These are phyloP conservation scores for Platyura marginata DNA, from an alignment of 1,140 invertebrate species.

Conservation along the genomic window DNA sequence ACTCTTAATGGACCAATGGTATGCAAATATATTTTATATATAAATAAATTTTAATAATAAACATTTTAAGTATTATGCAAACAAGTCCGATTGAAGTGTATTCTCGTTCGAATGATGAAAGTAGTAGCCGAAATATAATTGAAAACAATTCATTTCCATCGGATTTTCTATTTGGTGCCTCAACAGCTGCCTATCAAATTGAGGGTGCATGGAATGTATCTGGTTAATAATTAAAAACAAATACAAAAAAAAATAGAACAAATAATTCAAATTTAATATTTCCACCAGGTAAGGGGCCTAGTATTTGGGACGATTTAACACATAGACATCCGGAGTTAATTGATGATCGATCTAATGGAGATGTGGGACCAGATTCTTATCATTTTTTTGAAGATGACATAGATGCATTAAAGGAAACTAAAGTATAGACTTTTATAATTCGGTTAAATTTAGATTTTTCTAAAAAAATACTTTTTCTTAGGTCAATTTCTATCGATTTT, in stretches of 20 bases:
- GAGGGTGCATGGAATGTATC: slow-evolving; percentile 40
- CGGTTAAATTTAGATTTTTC: too few relatives aligned
- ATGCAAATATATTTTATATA: too few relatives aligned
- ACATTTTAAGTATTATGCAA: too few relatives aligned
- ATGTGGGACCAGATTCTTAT: slow-evolving; percentile 32
- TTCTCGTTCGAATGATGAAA: too few relatives aligned
- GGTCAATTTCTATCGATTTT: slow-evolving; percentile 27
- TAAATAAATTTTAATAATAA: too few relatives aligned
- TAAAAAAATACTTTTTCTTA: background rate
- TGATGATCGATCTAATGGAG: slow-evolving; percentile 23
- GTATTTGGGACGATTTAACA: slow-evolving; percentile 33
- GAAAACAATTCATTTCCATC: slow-evolving; percentile 25
- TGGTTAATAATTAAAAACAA: slow-evolving; percentile 24
- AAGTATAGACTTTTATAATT: background rate
- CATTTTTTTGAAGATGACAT: slow-evolving; percentile 31
- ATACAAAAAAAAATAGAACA: too few relatives aligned
- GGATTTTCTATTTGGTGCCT: slow-evolving; percentile 30
- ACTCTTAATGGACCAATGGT: too few relatives aligned
- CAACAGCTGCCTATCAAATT: slow-evolving; percentile 32
- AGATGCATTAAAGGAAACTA: slow-evolving; percentile 18
- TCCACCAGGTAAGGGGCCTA: slow-evolving; percentile 36
- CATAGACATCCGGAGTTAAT: slow-evolving; percentile 28
- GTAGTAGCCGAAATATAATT: too few relatives aligned
- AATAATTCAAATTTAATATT: slow-evolving; percentile 9
- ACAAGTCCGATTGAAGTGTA: too few relatives aligned